Conservation (phyloP, 2,113 vertebrate species). For the Polyodon spathula region DNA sequence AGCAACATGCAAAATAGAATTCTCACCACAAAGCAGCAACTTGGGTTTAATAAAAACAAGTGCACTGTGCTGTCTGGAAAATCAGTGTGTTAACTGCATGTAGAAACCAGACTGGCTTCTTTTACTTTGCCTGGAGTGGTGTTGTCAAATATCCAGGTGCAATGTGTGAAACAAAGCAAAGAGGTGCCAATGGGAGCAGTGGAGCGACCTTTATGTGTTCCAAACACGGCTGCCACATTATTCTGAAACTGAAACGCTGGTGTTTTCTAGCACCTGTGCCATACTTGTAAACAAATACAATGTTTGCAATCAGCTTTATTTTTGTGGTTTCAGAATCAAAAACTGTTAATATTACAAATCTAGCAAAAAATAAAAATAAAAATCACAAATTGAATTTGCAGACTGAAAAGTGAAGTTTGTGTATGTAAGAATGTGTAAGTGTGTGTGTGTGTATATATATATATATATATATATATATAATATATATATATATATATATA, state of each 20-base stretch:
- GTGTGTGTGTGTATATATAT: no score
- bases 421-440: no score
- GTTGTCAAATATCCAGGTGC: background rate
- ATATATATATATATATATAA: no score
- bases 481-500: no score
- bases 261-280: no score
- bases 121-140: background rate
- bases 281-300: no score
- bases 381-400: no score
- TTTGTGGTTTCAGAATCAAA: no score
- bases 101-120: constrained; percentile 19
- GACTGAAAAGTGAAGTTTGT: constrained; percentile 7
- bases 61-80: constrained; percentile 17
- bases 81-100: constrained; percentile 14
- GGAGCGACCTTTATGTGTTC: background rate
- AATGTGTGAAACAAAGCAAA: background rate
- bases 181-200: background rate
- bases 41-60: constrained; percentile 29
- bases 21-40: constrained; percentile 77
- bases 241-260: no score
- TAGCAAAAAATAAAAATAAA: no score
- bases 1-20: constrained; percentile 90
- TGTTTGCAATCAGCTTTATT: no score
- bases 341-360: no score
- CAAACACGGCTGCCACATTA: background rate